Conservation (phyloP, 2,888 invertebrate genomes). For the Drosophila lutescens region DNA sequence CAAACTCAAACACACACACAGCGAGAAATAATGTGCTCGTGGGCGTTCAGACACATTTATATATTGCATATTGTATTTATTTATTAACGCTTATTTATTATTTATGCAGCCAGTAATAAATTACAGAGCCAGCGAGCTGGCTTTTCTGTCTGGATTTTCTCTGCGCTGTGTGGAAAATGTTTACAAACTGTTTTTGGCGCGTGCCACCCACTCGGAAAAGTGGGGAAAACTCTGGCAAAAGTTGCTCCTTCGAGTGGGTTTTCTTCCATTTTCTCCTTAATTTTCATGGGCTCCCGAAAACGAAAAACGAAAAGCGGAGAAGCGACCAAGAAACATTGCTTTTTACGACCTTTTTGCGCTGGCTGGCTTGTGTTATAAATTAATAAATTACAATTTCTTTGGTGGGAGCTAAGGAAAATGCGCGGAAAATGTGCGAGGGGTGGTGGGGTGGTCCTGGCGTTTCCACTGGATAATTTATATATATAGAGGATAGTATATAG, state of each 20-base stretch:
- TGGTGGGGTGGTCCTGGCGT: background rate
- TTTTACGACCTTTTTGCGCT: slow-evolving; percentile 50
- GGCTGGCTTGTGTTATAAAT: slow-evolving; percentile 76
- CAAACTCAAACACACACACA: slow-evolving; percentile 29
- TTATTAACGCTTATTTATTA: slow-evolving; percentile 82
- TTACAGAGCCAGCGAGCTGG: slow-evolving; percentile 69
- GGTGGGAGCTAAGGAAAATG: slow-evolving; percentile 35
- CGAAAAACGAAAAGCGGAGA: background rate
- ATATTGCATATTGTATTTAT: slow-evolving; percentile 66
- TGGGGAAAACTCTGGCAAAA: slow-evolving; percentile 13
- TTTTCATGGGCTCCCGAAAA: slow-evolving; percentile 47
- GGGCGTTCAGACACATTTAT: slow-evolving; percentile 32
- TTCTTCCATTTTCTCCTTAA: slow-evolving; percentile 28
- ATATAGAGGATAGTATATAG: slow-evolving; percentile 11
- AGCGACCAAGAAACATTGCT: slow-evolving; percentile 44
- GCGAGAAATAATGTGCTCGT: background rate
- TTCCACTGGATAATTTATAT: slow-evolving; percentile 52
- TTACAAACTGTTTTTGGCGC: slow-evolving; percentile 76
- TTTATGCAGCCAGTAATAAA: slow-evolving; percentile 82
- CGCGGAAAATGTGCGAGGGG: slow-evolving; percentile 35
- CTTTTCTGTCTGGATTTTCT: slow-evolving; percentile 18
- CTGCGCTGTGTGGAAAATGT: slow-evolving; percentile 39
- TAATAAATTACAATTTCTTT: slow-evolving; percentile 83
- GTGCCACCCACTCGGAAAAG: slow-evolving; percentile 47
- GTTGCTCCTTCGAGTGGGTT: slow-evolving; percentile 47